Evolutionary conservation across 1,140 invertebrate genomes (phyloP).

Genomic region (Drosophila pseudoananassae): DNA sequence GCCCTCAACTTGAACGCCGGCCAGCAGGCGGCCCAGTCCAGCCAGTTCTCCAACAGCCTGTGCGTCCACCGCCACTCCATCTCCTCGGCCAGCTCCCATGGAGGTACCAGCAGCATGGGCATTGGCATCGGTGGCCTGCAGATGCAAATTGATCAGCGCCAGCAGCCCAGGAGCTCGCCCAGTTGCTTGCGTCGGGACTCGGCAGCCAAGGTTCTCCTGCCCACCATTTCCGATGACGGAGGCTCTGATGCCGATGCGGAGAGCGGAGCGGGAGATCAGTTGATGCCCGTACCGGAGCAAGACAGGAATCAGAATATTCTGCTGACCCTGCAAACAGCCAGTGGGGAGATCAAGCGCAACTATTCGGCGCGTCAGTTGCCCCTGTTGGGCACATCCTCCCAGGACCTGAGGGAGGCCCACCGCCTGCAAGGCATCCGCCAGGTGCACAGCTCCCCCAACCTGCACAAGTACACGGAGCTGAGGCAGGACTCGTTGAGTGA

Average conservation of each 20-base stretch:
- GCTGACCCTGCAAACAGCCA: constrained; percentile 71
- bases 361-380: constrained; percentile 77
- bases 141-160: constrained; percentile 78
- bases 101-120: constrained; percentile 45
- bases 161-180: constrained; percentile 57
- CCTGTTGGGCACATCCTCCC: constrained; percentile 68
- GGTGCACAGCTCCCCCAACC: constrained; percentile 81
- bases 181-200: constrained; percentile 72
- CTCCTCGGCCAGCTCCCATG: constrained; percentile 75
- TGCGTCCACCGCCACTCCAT: constrained; percentile 77
- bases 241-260: constrained; percentile 65
- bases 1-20: constrained; percentile 73
- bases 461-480: constrained; percentile 74
- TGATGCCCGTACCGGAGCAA: constrained; percentile 64
- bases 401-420: constrained; percentile 63
- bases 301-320: constrained; percentile 78
- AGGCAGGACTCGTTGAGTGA: constrained; percentile 53
- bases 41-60: constrained; percentile 79
- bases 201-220: constrained; percentile 74
- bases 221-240: constrained; percentile 78
- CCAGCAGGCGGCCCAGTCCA: constrained; percentile 80
- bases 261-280: constrained; percentile 20
- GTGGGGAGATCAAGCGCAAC: constrained; percentile 79
- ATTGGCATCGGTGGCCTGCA: constrained; percentile 60
- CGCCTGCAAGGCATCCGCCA: constrained; percentile 74